Conservation (phyloP, 2,797 vertebrate species). For the Enteromius argenteus region DNA sequence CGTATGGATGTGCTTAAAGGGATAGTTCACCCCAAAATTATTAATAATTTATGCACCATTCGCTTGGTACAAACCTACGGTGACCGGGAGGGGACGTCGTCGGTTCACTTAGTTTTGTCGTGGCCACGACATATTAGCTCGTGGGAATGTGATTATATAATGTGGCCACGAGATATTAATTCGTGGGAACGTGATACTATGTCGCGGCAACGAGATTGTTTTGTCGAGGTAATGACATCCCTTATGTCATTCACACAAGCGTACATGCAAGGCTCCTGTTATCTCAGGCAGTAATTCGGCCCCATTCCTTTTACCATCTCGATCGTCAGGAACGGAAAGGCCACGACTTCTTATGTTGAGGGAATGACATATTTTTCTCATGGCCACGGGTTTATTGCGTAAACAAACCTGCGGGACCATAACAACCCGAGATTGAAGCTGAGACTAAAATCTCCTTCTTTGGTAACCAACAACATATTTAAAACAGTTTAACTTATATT, state of each 20-base stretch:
- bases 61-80: too few relatives aligned
- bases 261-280: constrained; percentile 8
- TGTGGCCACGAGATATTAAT: too few relatives aligned
- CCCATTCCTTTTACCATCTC: neutral
- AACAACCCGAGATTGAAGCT: neutral
- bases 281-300: constrained; percentile 30
- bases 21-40: neutral
- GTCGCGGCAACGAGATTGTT: too few relatives aligned
- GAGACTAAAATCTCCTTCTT: neutral
- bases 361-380: too few relatives aligned
- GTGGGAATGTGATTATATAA: too few relatives aligned
- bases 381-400: too few relatives aligned
- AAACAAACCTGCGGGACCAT: neutral
- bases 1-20: neutral
- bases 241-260: constrained; percentile 6
- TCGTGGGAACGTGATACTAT: too few relatives aligned
- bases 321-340: neutral
- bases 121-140: too few relatives aligned
- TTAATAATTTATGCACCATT: neutral
- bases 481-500: neutral
- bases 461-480: neutral
- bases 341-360: neutral
- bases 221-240: too few relatives aligned
- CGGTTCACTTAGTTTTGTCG: too few relatives aligned
- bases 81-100: too few relatives aligned